phyloP scores from a whole-genome alignment of 1,140 invertebrate genomes.

The Psilanteris sp. region DNA sequence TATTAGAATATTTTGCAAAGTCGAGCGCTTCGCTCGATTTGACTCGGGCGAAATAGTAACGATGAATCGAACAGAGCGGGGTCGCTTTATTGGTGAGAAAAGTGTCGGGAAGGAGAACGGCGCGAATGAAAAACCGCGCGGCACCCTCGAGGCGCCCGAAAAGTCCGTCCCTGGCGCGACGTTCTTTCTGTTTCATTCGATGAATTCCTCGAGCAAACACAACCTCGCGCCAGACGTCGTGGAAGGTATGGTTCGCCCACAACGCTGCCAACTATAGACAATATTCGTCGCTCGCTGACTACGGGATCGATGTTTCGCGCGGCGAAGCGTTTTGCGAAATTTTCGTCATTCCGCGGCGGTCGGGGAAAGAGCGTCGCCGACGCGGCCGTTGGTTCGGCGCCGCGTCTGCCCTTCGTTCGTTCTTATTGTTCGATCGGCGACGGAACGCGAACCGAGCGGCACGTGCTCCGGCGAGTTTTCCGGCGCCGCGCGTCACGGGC shows the following conservation, averaged over 20 bases:
- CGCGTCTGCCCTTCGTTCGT: background rate
- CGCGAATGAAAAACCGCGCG: background rate
- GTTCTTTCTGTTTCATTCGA: conserved; percentile 64
- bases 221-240: conserved; percentile 51
- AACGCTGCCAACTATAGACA: conserved; percentile 55
- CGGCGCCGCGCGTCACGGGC: background rate
- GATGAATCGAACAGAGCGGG: too few species aligned
- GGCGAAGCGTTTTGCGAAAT: conserved; percentile 31
- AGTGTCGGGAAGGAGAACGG: too few species aligned
- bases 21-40: too few species aligned
- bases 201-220: conserved; percentile 60
- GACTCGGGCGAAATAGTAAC: too few species aligned
- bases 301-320: conserved; percentile 52
- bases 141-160: conserved; percentile 24
- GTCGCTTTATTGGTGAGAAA: too few species aligned
- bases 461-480: conserved; percentile 32
- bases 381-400: conserved; percentile 22
- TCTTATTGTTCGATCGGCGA: conserved; percentile 19
- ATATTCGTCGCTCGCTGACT: conserved; percentile 43
- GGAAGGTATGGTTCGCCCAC: conserved; percentile 58
- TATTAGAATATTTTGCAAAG: too few species aligned
- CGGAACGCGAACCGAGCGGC: too few species aligned
- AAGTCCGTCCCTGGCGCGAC: conserved; percentile 47
- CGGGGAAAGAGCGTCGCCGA: conserved; percentile 17
- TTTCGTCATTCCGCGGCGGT: conserved; percentile 12